Percentiles rank a stretch among this genome's conserved stretches.
phyloP scores from a whole-genome alignment of 2,888 invertebrate genomes.

The Aquatica leii region DNA sequence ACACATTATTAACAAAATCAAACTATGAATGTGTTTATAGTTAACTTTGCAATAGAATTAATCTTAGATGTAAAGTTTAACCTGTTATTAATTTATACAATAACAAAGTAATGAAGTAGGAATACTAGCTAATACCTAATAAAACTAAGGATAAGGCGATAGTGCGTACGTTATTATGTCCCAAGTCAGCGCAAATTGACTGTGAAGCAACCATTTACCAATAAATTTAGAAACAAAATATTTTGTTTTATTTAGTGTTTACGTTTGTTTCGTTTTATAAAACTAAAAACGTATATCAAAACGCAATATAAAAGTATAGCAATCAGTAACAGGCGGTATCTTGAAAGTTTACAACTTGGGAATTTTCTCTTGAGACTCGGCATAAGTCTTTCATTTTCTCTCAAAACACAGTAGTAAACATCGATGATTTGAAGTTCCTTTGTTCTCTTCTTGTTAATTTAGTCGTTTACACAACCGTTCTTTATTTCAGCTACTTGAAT shows the following conservation, averaged over 20 bases:
- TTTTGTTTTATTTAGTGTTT: neutral
- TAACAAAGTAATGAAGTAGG: neutral
- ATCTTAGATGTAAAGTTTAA: neutral
- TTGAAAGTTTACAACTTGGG: slow-evolving; percentile 26
- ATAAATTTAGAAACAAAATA: neutral
- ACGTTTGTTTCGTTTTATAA: slow-evolving; percentile 5
- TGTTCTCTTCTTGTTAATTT: slow-evolving; percentile 26
- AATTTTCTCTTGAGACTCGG: slow-evolving; percentile 28
- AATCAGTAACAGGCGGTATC: slow-evolving; percentile 27
- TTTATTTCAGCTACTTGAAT: too few species aligned
- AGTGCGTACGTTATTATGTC: neutral
- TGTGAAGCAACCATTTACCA: too few species aligned
- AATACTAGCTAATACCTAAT: neutral
- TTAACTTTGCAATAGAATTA: slow-evolving; percentile 9
- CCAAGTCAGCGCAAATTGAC: too few species aligned
- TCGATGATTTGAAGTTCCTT: slow-evolving; percentile 24
- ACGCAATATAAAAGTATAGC: slow-evolving; percentile 31
- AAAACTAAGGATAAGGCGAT: neutral
- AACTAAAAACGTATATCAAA: slow-evolving; percentile 26
- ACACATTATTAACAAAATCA: too few species aligned
- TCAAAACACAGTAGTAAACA: slow-evolving; percentile 30
- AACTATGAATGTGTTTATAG: too few species aligned
- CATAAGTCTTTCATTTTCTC: slow-evolving; percentile 29
- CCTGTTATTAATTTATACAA: neutral
- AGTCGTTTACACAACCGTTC: slow-evolving; percentile 8